Conservation (phyloP, 2,888 invertebrate species). For the Cephus nigrinus region DNA sequence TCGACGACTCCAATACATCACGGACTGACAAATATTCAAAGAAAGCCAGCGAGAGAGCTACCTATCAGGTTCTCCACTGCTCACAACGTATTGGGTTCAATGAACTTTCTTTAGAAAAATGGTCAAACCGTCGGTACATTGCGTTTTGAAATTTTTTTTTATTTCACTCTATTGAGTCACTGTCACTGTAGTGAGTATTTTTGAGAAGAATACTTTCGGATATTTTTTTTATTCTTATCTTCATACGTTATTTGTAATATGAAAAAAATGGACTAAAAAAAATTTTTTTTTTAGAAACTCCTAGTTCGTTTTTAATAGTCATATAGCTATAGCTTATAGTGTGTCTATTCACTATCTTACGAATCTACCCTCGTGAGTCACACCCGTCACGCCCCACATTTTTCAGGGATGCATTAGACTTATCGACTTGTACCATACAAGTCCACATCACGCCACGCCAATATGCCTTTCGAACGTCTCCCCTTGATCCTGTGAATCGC, state of each 20-base stretch:
- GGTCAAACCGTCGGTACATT: neutral
- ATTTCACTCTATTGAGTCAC: neutral
- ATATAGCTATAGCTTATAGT: neutral
- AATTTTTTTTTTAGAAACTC: neutral
- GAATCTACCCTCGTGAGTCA: conserved; percentile 35
- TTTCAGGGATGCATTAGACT: conserved; percentile 47
- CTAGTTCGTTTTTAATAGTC: neutral
- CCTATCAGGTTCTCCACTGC: neutral
- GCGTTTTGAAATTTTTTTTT: neutral
- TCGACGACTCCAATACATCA: conserved; percentile 27
- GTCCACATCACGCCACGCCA: conserved; percentile 7
- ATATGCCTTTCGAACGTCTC: conserved; percentile 7
- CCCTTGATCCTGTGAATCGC: conserved; percentile 6
- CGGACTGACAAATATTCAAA: conserved; percentile 35
- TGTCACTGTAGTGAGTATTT: too few species aligned
- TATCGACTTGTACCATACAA: conserved; percentile 45
- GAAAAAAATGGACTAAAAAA: too few species aligned
- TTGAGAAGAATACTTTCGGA: neutral
- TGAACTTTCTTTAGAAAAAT: neutral
- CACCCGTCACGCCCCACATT: conserved; percentile 44
- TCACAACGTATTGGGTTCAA: neutral
- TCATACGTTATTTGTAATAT: neutral
- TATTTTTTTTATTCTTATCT: neutral
- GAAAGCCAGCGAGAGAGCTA: conserved; percentile 26
- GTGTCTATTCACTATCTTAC: conserved; percentile 16